These are phyloP conservation scores for Drosophila quadrilineata DNA, from an alignment of 1,140 invertebrate genomes.

Conservation along the genomic window DNA sequence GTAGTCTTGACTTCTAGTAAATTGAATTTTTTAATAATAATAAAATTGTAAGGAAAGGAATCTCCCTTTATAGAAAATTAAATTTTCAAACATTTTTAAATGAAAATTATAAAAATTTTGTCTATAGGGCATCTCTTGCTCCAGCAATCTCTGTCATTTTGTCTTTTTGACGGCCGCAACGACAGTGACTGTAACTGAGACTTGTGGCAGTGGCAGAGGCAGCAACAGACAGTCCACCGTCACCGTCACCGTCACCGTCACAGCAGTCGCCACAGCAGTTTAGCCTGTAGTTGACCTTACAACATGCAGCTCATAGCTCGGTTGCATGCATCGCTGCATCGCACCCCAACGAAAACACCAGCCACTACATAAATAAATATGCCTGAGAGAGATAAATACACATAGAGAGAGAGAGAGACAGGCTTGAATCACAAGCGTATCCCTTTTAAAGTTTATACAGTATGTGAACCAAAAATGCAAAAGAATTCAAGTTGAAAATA, in stretches of 20 bases:
- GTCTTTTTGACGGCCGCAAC: too few species aligned
- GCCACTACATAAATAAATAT: neutral
- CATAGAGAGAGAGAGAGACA: neutral
- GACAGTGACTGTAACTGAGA: too few species aligned
- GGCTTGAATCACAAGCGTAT: conserved; percentile 2
- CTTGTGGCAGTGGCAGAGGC: too few species aligned
- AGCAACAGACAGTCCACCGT: neutral
- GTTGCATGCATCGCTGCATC: conserved; percentile 24
- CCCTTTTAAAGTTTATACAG: neutral
- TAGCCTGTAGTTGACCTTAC: conserved; percentile 10
- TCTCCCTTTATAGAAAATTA: too few species aligned
- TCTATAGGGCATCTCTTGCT: too few species aligned
- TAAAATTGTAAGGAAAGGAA: too few species aligned
- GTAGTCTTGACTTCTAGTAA: too few species aligned
- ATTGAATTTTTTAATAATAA: too few species aligned
- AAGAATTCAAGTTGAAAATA: neutral
- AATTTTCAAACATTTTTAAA: too few species aligned
- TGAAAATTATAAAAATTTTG: too few species aligned
- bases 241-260: neutral
- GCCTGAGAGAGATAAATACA: neutral
- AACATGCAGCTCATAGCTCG: conserved; percentile 5
- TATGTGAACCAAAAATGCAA: neutral
- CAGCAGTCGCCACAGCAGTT: neutral
- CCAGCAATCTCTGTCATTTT: too few species aligned
- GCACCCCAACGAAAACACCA: conserved; percentile 18